Evolutionary conservation across 2,113 vertebrate species (phyloP), one percentile per base, ranked within the genome.

Genomic region (Hippoglossus stenolepis): DNA sequence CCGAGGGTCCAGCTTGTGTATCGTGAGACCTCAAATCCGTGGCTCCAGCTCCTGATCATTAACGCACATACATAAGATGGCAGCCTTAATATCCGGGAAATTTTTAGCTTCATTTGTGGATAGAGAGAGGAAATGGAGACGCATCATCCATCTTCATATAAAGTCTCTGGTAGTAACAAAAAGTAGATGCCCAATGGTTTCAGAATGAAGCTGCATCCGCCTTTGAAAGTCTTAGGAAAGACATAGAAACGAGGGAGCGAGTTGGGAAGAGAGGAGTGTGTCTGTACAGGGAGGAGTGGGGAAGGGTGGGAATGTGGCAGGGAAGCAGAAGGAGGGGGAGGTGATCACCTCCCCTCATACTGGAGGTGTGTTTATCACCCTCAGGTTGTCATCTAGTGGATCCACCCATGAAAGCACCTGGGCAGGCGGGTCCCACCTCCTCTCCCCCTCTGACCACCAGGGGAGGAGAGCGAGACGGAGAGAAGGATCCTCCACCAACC

Each of bases 371-470:
- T 83, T 82, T 75, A 59, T 65, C 57, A 21, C 61, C 71, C 66
- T 20, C 47, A 77, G 73, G 81, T 72, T 73, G 59, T 65, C 70
- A 67, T 71, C 38, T 15, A 53, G 40, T 11, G 45, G 62, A 71
- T 43, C 71, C 71, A 18, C 76, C 75, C 60, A 45, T 31, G 43
- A 45, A 43, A 79, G 57, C 85, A 90, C 88, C 80, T 90, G 77
- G 74, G 70, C 67, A 70, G 57, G 14, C 12, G 26, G 2, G 5
- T 49, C 68, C 58, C 65, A 57, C 56, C 77, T 28, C 54, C 54
- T 21, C 72, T 45, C 49, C 49, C 21, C 72, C 47, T 65, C 40
- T 58, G 57, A 77, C 71, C 78, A 73, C 75, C 68, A 73, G 77
- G 59, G 23, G 28, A 66, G 64, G 60, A 73, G 54, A 57, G 64